Evolutionary conservation across 2,113 vertebrate species (phyloP).

Genomic region (Pedetes capensis): DNA sequence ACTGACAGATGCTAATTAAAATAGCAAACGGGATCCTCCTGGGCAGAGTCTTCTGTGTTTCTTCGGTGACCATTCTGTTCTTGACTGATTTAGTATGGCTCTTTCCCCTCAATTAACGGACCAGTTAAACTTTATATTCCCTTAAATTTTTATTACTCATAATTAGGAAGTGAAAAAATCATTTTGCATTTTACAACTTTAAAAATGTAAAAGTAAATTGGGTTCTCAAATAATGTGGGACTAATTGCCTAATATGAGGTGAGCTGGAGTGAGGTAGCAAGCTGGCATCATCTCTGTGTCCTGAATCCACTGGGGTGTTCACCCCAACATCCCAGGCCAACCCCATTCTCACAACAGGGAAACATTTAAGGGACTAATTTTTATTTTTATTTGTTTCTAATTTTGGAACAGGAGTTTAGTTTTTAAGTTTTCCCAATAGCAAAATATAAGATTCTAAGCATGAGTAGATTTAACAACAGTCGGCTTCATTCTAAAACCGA

Average conservation of each 20-base stretch:
- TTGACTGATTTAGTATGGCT: slow-evolving; percentile 84
- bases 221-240: slow-evolving; percentile 73
- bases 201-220: slow-evolving; percentile 82
- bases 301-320: background rate
- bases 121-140: slow-evolving; percentile 84
- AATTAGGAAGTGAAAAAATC: slow-evolving; percentile 78
- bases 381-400: background rate
- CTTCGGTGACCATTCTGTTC: slow-evolving; percentile 72
- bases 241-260: slow-evolving; percentile 73
- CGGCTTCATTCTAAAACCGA: background rate
- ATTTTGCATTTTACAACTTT: slow-evolving; percentile 82
- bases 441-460: slow-evolving; percentile 24
- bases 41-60: slow-evolving; percentile 71
- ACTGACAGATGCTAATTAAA: slow-evolving; percentile 85
- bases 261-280: slow-evolving; percentile 43
- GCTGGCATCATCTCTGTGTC: background rate
- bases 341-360: background rate
- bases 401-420: background rate
- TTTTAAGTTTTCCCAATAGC: background rate
- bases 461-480: background rate
- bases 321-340: background rate
- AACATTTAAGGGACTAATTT: slow-evolving; percentile 22
- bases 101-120: slow-evolving; percentile 87
- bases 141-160: slow-evolving; percentile 84
- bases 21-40: slow-evolving; percentile 79